A percentile compares a stretch with the other conserved stretches of the same genome.
Evolutionary conservation across 2,888 invertebrate genomes (phyloP).

Genomic region (Pseudolycoriella hygida): DNA sequence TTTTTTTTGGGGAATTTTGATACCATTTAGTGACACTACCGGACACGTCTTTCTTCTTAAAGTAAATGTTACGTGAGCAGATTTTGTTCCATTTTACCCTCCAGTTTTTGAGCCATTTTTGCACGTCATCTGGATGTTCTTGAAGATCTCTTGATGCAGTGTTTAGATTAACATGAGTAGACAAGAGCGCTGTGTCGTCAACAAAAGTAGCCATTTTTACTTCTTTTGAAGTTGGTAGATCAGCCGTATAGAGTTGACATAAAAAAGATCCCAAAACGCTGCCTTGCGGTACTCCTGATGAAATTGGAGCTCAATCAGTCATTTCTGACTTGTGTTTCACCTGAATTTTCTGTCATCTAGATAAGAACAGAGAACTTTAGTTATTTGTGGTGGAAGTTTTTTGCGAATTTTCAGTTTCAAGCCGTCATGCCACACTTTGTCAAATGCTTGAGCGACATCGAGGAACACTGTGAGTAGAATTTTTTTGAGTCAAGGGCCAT

Average conservation of each 20-base stretch:
- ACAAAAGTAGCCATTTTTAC: slow-evolving; percentile 10
- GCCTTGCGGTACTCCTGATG: slow-evolving; percentile 12
- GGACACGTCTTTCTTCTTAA: slow-evolving; percentile 7
- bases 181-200: slow-evolving; percentile 10
- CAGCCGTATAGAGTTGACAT: slow-evolving; percentile 10
- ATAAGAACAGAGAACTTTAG: too few species aligned
- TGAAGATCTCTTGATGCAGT: slow-evolving; percentile 12
- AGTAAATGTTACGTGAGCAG: slow-evolving; percentile 13
- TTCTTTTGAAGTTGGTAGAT: slow-evolving; percentile 9
- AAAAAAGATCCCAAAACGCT: slow-evolving; percentile 10
- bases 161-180: slow-evolving; percentile 8
- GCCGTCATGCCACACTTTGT: too few species aligned
- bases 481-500: too few species aligned
- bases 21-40: slow-evolving; percentile 7
- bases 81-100: slow-evolving; percentile 13
- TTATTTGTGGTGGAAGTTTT: too few species aligned
- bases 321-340: slow-evolving; percentile 4
- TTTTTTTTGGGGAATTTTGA: too few species aligned
- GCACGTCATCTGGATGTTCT: slow-evolving; percentile 9
- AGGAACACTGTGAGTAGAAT: too few species aligned
- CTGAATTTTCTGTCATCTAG: too few species aligned
- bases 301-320: too few species aligned
- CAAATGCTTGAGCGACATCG: too few species aligned
- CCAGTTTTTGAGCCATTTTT: slow-evolving; percentile 12
- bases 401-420: too few species aligned